These are phyloP conservation scores for Artibeus lituratus DNA, from an alignment of 2,797 vertebrate species.

Conservation along the genomic window DNA sequence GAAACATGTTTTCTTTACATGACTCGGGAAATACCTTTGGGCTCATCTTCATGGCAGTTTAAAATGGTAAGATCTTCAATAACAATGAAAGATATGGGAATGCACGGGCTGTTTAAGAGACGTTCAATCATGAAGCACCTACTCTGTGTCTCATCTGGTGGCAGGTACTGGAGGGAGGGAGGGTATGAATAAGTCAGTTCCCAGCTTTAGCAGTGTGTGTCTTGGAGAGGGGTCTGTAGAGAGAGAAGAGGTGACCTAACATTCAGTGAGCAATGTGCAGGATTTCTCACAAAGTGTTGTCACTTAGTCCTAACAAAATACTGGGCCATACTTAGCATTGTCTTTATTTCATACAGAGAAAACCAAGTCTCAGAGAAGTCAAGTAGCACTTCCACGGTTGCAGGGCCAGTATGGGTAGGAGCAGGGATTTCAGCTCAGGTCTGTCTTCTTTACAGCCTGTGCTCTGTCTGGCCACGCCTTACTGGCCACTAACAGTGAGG, in stretches of 20 bases:
- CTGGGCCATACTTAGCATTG: neutral
- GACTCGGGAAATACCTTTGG: neutral
- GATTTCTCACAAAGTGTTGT: neutral
- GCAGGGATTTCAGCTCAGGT: neutral
- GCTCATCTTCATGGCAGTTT: neutral
- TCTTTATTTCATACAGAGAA: neutral
- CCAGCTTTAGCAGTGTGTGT: neutral
- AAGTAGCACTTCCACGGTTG: accelerated
- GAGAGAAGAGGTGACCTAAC: neutral
- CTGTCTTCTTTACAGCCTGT: neutral
- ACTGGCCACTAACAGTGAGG: neutral
- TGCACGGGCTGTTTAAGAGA: neutral
- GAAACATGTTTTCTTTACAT: neutral
- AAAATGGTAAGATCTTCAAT: neutral
- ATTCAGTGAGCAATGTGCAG: neutral
- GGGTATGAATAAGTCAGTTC: neutral
- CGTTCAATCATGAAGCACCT: neutral
- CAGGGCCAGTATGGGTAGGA: neutral
- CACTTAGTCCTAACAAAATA: neutral
- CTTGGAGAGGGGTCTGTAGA: neutral
- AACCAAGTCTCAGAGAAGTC: neutral
- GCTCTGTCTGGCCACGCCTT: neutral
- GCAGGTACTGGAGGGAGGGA: no score
- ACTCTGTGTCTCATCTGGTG: neutral
- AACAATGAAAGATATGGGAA: neutral